Conservation (phyloP, 1,140 invertebrate genomes). For the Platorchestia sp. region DNA sequence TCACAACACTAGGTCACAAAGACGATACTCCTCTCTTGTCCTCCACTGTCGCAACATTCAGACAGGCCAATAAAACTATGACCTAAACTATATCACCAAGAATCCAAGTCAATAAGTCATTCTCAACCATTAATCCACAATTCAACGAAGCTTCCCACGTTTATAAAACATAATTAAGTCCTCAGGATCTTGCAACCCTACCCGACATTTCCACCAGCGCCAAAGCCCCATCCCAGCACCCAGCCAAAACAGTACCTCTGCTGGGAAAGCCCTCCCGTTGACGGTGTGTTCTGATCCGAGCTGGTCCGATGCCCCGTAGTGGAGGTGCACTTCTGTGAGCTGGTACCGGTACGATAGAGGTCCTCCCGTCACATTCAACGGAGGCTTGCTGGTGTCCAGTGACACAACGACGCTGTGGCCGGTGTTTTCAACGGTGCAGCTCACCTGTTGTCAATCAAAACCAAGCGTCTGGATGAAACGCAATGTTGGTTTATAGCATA, state of each 20-base stretch:
- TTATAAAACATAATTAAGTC: too few species aligned
- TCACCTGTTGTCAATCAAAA: conserved; percentile 77
- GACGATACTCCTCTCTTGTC: neutral
- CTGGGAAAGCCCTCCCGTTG: conserved; percentile 92
- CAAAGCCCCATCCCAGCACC: neutral
- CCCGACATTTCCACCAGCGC: neutral
- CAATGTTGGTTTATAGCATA: too few species aligned
- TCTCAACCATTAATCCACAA: too few species aligned
- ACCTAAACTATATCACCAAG: too few species aligned
- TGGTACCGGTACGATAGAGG: conserved; percentile 95
- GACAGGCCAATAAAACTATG: too few species aligned
- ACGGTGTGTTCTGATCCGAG: conserved; percentile 94
- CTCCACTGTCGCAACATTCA: too few species aligned
- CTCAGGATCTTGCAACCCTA: neutral
- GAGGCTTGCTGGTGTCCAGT: conserved; percentile 73
- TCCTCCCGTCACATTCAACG: conserved; percentile 94
- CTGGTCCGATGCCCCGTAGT: conserved; percentile 89
- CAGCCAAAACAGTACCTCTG: conserved; percentile 78
- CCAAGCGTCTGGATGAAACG: neutral
- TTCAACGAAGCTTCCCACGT: neutral
- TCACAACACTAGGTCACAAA: neutral
- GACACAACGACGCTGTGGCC: conserved; percentile 78
- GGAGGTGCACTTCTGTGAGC: conserved; percentile 94
- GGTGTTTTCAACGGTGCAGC: conserved; percentile 89
- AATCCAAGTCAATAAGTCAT: too few species aligned